Base-by-base conservation (phyloP, 2,888 invertebrate species). In the Entomobrya multifasciata region DNA sequence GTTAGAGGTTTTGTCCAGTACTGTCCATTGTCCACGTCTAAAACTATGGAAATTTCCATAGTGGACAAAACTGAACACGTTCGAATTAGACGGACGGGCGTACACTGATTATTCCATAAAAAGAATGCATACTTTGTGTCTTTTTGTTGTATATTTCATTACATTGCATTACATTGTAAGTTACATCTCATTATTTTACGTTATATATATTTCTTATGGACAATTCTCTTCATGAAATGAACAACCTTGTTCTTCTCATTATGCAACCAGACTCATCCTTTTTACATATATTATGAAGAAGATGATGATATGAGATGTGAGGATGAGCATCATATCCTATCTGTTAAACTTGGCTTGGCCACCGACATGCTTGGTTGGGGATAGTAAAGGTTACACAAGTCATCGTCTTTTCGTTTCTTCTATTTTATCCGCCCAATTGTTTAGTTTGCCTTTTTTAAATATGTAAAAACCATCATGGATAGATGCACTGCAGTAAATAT, bases 381-480 rank as follows among this genome's bases (percentile, higher is more conserved):
- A 79, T 60, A 27, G 47, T 47, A 67, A 70, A 70, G 67, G 70
- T 81, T 81, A 70, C 55, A 81, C 55, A 67, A 81, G 55, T 70
- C 70, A 67, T 70, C 81, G 62, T 78, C 60, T 60, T 44, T 44
- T 79, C 36, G 15, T 47, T 44, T 44, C 20, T 67, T 41, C 44
- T 76, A 55, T 55, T 76, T 67, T 41, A 80, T 80, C 80, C 80
- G 80, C 80, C 80, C 80, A 36, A 36, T 80, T 80, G 80, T 70
- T 65, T 49, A 80, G 55, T 55, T n/a, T 20, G 20, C 55, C 55
- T n/a, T 55, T 55, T 55, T 17, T 17, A 55, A 55, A 55, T 55
- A 55, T 55, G 55, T 55, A 55, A 55, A 55, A 17, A 3, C 10
- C 17, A 55, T 47, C 10, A 10, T 55, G 55, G 55, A n/a, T 3